Evolutionary conservation across 2,797 vertebrate species (phyloP), one percentile per base, ranked within the genome.

Genomic region (Takifugu rubripes): DNA sequence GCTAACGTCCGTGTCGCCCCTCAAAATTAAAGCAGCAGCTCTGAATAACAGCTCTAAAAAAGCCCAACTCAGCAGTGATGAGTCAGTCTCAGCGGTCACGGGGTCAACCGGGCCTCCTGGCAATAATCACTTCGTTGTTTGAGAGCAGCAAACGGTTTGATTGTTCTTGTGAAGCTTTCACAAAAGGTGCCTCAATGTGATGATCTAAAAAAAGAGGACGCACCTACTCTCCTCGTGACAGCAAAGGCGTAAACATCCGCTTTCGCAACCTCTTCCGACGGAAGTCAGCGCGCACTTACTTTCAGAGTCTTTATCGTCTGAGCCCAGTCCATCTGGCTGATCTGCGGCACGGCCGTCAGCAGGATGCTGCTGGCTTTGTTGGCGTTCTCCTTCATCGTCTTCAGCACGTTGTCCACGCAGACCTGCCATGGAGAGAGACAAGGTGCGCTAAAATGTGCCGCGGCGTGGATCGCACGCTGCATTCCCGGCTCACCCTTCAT

Each of bases 321-420:
- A 7, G 87, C 83, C 97, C 97, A 99, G 67, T 96, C 94, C 92
- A 93, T 92, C 68, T 94, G 92, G 66, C 91, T 93, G 82, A 99
- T 94, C 66, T 92, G 94, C 49, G 95, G 96, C 77, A 99, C 95
- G 16, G 92, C 91, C 2, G 92, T 93, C n/a, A 98, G 92, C 54
- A 99, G 90, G 74, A 99, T 91, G 73, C 93, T 98, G 64, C 94
- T 97, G 56, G 96, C 96, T 88, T 99, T 99, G 84, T 96, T 97
- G 9, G 95, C 93, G 31, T 98, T 99, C 75, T 94, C 96, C 67
- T 98, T 98, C 90, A 99, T 92, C 0, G 92, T 97, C 88, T 98
- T 98, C 83, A 99, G 59, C 27, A 99, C 96, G 26, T 94, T 95
- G 84, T 99, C 97, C 55, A 99, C 96, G 24, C 94, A 96, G 66